Evolutionary conservation across 2,888 invertebrate genomes (phyloP).

Genomic region (Agrotis ipsilon): DNA sequence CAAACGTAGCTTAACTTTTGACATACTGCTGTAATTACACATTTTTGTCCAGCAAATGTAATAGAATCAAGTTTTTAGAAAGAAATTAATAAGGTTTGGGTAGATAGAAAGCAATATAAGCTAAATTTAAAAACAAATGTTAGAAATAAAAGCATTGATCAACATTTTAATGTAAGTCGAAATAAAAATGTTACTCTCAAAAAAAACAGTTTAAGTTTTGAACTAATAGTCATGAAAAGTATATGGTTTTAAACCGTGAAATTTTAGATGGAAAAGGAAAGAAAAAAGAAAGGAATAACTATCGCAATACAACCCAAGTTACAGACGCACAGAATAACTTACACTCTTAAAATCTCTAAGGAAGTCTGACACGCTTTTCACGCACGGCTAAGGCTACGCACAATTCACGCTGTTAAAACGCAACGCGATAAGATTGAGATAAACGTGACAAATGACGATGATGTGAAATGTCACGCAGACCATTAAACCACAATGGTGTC

Average conservation of each 20-base stretch:
- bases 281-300: constrained; percentile 11
- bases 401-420: constrained; percentile 66
- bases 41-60: constrained; percentile 30
- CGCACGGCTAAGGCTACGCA: constrained; percentile 55
- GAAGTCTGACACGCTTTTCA: constrained; percentile 56
- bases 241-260: no score
- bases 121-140: not conserved
- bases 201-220: not conserved
- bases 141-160: not conserved
- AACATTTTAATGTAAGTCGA: not conserved
- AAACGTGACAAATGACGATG: constrained; percentile 69
- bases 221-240: no score
- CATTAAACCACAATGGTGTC: constrained; percentile 63
- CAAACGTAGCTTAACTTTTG: constrained; percentile 58
- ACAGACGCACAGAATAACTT: constrained; percentile 11
- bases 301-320: constrained; percentile 4
- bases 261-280: not conserved
- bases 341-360: constrained; percentile 40
- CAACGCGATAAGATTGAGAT: constrained; percentile 67
- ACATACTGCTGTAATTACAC: constrained; percentile 63
- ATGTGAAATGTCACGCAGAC: constrained; percentile 70
- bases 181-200: not conserved
- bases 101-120: not conserved
- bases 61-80: not conserved
- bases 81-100: not conserved